Evolutionary conservation across 2,888 invertebrate genomes (phyloP).

Genomic region (Congeria kusceri): DNA sequence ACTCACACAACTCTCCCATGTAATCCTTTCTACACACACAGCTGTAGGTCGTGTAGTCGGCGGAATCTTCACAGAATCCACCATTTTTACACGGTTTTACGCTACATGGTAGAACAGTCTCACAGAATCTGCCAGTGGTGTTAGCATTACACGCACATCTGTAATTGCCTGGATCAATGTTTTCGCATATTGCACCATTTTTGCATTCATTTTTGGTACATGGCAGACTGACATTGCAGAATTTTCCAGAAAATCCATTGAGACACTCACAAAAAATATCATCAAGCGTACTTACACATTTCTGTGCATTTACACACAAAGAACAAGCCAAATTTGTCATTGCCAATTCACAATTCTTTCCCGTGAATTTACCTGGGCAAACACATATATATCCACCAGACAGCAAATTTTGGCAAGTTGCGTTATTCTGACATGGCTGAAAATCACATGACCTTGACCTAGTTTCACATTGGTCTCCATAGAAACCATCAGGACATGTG

Average conservation of each 20-base stretch:
- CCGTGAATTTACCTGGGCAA: slow-evolving; percentile 63
- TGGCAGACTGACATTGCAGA: slow-evolving; percentile 71
- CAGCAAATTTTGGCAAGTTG: slow-evolving; percentile 91
- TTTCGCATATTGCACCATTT: slow-evolving; percentile 92
- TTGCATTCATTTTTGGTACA: slow-evolving; percentile 75
- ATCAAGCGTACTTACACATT: slow-evolving; percentile 37
- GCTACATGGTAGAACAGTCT: slow-evolving; percentile 62
- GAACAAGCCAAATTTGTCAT: slow-evolving; percentile 27
- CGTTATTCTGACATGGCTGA: slow-evolving; percentile 87
- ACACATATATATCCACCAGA: slow-evolving; percentile 61
- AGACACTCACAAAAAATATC: slow-evolving; percentile 71
- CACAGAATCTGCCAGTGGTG: slow-evolving; percentile 67
- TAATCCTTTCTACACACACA: slow-evolving; percentile 67
- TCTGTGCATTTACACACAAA: slow-evolving; percentile 32
- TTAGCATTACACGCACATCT: slow-evolving; percentile 70
- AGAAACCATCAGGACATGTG: slow-evolving; percentile 43
- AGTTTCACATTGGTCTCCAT: slow-evolving; percentile 53
- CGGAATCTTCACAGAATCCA: slow-evolving; percentile 53
- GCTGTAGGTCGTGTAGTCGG: slow-evolving; percentile 40
- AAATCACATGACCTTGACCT: slow-evolving; percentile 33
- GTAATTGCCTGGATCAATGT: slow-evolving; percentile 86
- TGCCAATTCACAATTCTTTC: slow-evolving; percentile 64
- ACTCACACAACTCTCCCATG: slow-evolving; percentile 69
- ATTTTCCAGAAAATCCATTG: slow-evolving; percentile 71
- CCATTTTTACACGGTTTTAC: slow-evolving; percentile 63